phyloP scores from a whole-genome alignment of 1,140 invertebrate genomes.

The Micrasema minimum region DNA sequence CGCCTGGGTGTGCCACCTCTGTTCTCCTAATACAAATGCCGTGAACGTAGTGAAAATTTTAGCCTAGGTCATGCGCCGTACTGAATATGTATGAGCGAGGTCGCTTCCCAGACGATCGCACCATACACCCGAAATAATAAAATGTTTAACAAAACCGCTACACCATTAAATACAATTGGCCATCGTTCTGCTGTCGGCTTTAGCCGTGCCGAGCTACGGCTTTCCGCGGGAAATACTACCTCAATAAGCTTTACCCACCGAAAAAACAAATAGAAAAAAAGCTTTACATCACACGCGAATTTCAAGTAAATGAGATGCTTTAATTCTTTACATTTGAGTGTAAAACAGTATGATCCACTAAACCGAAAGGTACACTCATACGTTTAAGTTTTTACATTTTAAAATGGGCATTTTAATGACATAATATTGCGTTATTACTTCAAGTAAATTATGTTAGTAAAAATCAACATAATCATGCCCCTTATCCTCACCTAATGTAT shows the following conservation, averaged over 20 bases:
- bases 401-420: too few relatives aligned
- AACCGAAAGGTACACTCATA: too few relatives aligned
- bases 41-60: slow-evolving; percentile 53
- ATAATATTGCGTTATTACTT: too few relatives aligned
- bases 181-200: slow-evolving; percentile 21
- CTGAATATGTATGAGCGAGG: slow-evolving; percentile 54
- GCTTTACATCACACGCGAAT: too few relatives aligned
- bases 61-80: slow-evolving; percentile 53
- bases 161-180: slow-evolving; percentile 47
- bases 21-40: slow-evolving; percentile 51
- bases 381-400: too few relatives aligned
- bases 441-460: too few relatives aligned
- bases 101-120: slow-evolving; percentile 48
- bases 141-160: slow-evolving; percentile 45
- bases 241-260: neutral
- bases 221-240: neutral
- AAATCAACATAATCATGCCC: too few relatives aligned
- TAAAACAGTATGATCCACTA: too few relatives aligned
- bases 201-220: neutral
- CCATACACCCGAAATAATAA: slow-evolving; percentile 52
- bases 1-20: slow-evolving; percentile 22
- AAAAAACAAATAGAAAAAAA: neutral
- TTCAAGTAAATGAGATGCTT: too few relatives aligned
- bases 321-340: too few relatives aligned
- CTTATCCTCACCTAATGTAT: too few relatives aligned